phyloP scores from a whole-genome alignment of 2,113 vertebrate genomes.

The Paramisgurnus dabryanus region DNA sequence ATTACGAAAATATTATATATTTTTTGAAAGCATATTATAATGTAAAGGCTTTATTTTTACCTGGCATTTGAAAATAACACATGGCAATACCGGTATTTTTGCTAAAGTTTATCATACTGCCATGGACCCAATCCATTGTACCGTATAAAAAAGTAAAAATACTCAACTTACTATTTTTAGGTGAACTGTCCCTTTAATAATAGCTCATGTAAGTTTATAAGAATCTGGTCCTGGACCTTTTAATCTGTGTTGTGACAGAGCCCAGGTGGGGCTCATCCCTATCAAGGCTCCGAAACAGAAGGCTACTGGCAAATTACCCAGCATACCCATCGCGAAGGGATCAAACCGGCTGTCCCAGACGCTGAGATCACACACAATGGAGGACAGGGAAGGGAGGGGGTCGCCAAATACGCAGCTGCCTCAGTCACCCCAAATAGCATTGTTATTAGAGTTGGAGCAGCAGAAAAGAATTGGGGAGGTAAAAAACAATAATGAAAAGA shows the following conservation, averaged over 20 bases:
- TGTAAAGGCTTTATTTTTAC: no score
- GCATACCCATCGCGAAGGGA: slow-evolving; percentile 18
- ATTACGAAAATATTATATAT: no score
- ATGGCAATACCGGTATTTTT: no score
- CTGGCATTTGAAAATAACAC: no score
- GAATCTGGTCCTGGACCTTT: not conserved
- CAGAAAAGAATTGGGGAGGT: slow-evolving; percentile 26
- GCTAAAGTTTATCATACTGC: no score
- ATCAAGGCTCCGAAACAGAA: slow-evolving; percentile 5
- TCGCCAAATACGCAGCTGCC: slow-evolving; percentile 69
- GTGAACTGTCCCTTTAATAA: not conserved
- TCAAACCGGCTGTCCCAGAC: slow-evolving; percentile 43
- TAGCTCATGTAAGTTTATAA: not conserved
- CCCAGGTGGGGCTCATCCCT: slow-evolving; percentile 32
- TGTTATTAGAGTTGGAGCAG: slow-evolving; percentile 67
- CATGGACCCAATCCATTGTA: no score
- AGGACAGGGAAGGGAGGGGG: slow-evolving; percentile 45
- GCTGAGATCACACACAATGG: slow-evolving; percentile 43
- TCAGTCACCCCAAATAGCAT: slow-evolving; percentile 66
- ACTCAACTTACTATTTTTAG: no score
- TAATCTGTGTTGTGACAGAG: not conserved
- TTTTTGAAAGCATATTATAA: no score
- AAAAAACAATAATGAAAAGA: slow-evolving; percentile 41
- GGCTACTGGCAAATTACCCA: slow-evolving; percentile 40
- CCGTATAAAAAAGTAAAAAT: no score